A percentile compares a stretch with the other conserved stretches of the same genome.
phyloP scores from a whole-genome alignment of 1,140 invertebrate genomes.

The Chironomus striatipennis region DNA sequence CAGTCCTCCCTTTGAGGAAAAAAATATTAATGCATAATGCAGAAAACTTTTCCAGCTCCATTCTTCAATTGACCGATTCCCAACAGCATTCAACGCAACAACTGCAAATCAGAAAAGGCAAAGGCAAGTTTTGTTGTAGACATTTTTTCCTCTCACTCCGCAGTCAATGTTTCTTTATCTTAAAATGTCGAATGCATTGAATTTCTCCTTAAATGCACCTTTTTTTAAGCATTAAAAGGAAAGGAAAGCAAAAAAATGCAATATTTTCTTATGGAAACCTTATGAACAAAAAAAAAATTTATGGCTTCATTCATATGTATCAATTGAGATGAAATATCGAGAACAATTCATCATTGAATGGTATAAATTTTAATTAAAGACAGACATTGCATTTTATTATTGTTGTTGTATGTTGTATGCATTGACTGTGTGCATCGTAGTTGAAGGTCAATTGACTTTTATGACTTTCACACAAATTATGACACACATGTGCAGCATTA shows the following conservation, averaged over 20 bases:
- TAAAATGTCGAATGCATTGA: not conserved
- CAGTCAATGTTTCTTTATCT: not conserved
- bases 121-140: not conserved
- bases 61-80: not conserved
- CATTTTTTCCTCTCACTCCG: not conserved
- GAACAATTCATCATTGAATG: constrained; percentile 13
- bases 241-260: not conserved
- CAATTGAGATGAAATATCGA: not conserved
- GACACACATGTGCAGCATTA: not conserved
- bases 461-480: not conserved
- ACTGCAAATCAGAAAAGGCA: constrained; percentile 18
- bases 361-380: constrained; percentile 19
- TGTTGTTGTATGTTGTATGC: no score
- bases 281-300: not conserved
- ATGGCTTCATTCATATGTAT: constrained; percentile 12
- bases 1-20: no score
- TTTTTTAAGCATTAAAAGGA: not conserved
- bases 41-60: not conserved
- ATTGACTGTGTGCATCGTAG: not conserved
- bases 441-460: constrained; percentile 21
- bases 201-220: constrained; percentile 16
- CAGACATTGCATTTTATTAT: not conserved
- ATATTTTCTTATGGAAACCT: not conserved
- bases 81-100: not conserved
- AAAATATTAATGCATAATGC: no score